Percentiles rank a stretch among this genome's conserved stretches.
Evolutionary conservation across 2,797 vertebrate species (phyloP).

Genomic region (Myotis daubentonii): DNA sequence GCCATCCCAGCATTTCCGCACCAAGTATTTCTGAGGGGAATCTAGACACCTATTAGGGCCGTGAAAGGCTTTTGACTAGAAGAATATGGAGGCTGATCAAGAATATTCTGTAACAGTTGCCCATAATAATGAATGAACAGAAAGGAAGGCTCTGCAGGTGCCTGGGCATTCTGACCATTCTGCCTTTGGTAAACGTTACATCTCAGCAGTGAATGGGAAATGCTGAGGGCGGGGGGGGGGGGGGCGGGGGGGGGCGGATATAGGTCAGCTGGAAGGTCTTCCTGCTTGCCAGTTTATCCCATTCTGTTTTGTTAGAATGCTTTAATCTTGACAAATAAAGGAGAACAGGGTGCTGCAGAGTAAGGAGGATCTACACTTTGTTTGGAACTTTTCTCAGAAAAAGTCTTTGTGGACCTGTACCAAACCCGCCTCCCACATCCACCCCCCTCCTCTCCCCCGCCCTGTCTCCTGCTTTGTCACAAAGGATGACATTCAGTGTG

Average conservation of each 20-base stretch:
- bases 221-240: background rate
- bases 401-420: background rate
- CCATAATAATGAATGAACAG: background rate
- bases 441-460: fast-evolving
- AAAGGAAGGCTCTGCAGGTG: background rate
- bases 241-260: fast-evolving
- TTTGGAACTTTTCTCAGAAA: background rate
- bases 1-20: background rate
- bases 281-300: background rate
- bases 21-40: background rate
- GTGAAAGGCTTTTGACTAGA: background rate
- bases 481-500: background rate
- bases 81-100: background rate
- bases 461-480: background rate
- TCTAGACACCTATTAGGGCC: background rate
- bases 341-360: background rate
- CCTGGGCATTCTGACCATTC: background rate
- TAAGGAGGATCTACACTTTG: background rate
- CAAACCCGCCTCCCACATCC: background rate
- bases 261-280: background rate
- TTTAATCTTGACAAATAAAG: background rate
- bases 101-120: background rate
- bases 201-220: background rate
- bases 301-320: background rate
- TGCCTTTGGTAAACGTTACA: background rate